These are phyloP conservation scores for Carcharodon carcharias DNA, from an alignment of 2,797 vertebrate genomes.

Conservation along the genomic window DNA sequence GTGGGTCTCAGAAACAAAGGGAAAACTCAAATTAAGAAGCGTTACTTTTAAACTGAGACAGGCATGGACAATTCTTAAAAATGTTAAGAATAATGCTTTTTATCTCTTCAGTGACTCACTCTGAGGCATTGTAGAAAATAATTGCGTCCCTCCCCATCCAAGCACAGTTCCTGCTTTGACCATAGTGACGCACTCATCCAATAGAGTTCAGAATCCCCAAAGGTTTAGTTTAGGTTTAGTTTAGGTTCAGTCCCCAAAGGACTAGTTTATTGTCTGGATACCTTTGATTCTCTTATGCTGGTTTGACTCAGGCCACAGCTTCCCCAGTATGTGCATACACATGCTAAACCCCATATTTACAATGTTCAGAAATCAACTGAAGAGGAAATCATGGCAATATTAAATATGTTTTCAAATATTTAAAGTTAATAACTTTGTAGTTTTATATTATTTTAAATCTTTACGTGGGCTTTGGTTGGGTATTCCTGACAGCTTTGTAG, in stretches of 20 bases:
- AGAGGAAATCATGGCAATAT: not conserved
- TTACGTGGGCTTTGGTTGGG: not conserved
- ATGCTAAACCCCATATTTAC: not conserved
- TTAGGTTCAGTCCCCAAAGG: no score
- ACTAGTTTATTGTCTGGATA: not conserved
- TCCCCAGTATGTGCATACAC: not conserved
- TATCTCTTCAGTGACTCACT: not conserved
- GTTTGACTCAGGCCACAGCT: not conserved
- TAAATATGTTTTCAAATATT: not conserved
- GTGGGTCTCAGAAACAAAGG: not conserved
- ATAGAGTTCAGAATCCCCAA: not conserved
- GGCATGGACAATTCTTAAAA: not conserved
- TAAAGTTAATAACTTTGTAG: not conserved
- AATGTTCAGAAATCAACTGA: not conserved
- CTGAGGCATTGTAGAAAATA: not conserved
- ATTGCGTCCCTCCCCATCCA: not conserved
- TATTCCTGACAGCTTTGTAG: not conserved
- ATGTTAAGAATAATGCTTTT: not conserved
- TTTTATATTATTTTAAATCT: not conserved
- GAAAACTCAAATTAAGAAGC: not conserved
- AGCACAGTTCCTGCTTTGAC: constrained; percentile 8
- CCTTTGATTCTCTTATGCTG: not conserved
- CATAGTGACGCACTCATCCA: not conserved
- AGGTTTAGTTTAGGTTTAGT: no score
- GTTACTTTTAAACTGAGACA: not conserved